Base-by-base conservation (phyloP, 2,888 invertebrate species). In the Adineta ricciae region DNA sequence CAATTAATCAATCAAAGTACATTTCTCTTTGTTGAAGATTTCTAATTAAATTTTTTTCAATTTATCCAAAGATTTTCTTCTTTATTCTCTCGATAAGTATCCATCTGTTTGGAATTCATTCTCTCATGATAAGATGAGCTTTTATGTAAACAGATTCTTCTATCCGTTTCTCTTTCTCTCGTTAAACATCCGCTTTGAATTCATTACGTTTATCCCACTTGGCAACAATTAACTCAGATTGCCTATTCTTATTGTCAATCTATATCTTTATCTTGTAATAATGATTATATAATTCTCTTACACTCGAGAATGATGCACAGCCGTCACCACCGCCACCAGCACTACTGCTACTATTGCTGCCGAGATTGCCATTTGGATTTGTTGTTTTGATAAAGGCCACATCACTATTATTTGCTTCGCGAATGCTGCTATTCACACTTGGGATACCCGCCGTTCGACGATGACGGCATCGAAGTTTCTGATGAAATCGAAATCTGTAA, bases 201-300 rank as follows among this genome's bases (percentile, higher is more conserved):
- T 64, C 64, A 64, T 64, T 64, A 64, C 64, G 7, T 64, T 64
- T 64, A 64, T 64, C 64, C 64, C 64, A 64, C 64, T 64, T 64
- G 64, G 64, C 64, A 32, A 64, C 64, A 64, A 64, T 64, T 64
- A 64, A 64, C 64, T 64, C 32, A 32, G 64, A 64, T 64, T 64
- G 64, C 19, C 64, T 64, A 64, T 64, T 64, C 32, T 64, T 64
- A 56, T 56, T 27, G n/a, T 11, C 27, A 56, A 36, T 64, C 32
- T 64, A 64, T 8, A 46, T 46, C 46, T 64, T 1, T 64, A 64
- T 64, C 64, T 32, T 64, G 16, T 64, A 64, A 64, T 64, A 64
- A 64, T 19, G 32, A 64, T 64, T 64, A 64, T 16, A 32, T 64
- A 64, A 64, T 64, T 64, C 9, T 50, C 64, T 64, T 64, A 64